Evolutionary conservation across 1,140 invertebrate genomes (phyloP).

Genomic region (Capitella teleta): DNA sequence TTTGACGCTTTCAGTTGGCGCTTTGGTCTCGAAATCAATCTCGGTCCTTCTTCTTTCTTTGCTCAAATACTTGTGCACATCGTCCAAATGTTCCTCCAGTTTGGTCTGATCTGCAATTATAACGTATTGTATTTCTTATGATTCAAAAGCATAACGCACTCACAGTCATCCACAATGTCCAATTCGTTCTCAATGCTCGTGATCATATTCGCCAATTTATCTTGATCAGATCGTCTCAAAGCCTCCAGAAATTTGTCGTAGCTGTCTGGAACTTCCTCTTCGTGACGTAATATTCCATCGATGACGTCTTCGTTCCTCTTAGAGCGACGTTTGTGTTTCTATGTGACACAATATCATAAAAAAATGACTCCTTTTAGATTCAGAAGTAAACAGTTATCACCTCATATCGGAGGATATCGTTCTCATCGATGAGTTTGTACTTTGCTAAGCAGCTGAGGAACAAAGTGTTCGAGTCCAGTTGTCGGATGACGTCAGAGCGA

Average conservation of each 20-base stretch:
- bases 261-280: neutral
- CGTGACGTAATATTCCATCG: neutral
- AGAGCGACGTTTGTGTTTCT: no score
- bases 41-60: neutral
- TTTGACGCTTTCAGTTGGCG: no score
- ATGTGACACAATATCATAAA: no score
- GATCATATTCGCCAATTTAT: neutral
- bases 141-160: neutral
- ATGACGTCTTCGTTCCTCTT: no score
- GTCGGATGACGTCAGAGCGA: no score
- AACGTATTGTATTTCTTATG: neutral
- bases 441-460: no score
- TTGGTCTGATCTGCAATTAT: neutral
- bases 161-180: neutral
- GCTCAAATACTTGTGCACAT: neutral
- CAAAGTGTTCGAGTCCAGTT: no score
- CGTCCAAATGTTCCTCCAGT: neutral
- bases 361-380: no score
- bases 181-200: neutral
- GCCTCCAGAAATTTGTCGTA: neutral
- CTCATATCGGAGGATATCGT: no score
- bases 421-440: no score
- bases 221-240: neutral
- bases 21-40: no score
- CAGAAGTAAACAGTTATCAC: no score